These are phyloP conservation scores for Lacerta bilineata DNA, from an alignment of 2,797 vertebrate genomes.

Conservation along the genomic window DNA sequence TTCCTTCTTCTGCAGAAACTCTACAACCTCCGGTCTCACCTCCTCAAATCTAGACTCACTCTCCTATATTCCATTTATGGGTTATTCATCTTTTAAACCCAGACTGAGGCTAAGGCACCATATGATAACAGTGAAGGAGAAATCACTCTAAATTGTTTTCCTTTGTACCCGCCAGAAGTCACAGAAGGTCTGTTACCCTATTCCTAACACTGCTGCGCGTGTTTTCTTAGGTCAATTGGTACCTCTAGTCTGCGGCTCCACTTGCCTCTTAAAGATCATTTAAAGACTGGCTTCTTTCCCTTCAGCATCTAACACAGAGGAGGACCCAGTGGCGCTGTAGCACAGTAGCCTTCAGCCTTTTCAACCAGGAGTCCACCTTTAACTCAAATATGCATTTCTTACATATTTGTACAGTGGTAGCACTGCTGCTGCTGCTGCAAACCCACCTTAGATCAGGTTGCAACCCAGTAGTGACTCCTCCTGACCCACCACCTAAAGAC, in stretches of 20 bases:
- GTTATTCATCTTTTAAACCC: constrained; percentile 7
- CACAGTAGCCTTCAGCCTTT: no score
- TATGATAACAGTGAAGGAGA: neutral
- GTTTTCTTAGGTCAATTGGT: neutral
- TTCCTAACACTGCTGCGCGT: neutral
- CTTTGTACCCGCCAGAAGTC: neutral
- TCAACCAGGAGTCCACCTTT: no score
- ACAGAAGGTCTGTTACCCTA: neutral
- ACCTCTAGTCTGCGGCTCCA: neutral
- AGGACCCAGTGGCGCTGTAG: neutral
- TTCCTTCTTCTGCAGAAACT: neutral
- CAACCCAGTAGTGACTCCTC: no score
- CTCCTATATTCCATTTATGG: neutral
- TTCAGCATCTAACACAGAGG: neutral
- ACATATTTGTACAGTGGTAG: no score
- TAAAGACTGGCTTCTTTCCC: neutral
- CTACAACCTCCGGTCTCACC: neutral
- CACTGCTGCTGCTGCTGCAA: no score
- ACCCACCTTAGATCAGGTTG: no score
- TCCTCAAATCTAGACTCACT: neutral
- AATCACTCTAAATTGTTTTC: neutral
- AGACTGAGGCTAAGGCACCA: neutral
- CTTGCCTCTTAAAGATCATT: neutral
- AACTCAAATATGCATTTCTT: no score
- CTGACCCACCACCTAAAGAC: no score